These are phyloP conservation scores for Rhimphoctona megacephalus DNA, from an alignment of 2,888 invertebrate genomes.

Conservation along the genomic window DNA sequence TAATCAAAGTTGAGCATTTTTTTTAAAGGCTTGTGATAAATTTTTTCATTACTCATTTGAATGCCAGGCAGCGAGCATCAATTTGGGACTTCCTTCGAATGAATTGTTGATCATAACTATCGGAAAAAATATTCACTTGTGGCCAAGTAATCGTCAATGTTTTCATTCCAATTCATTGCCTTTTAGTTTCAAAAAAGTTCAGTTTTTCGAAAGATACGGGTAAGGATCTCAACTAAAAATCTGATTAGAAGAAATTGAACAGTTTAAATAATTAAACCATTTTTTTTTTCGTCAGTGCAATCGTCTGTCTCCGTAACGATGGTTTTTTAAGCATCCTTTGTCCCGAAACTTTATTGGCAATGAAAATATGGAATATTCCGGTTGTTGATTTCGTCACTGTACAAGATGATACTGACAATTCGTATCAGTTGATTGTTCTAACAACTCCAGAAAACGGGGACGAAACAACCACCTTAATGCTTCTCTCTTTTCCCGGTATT, in stretches of 20 bases:
- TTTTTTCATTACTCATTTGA: slow-evolving; percentile 27
- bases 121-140: slow-evolving; percentile 72
- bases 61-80: slow-evolving; percentile 70
- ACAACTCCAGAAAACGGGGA: slow-evolving; percentile 60
- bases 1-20: not conserved
- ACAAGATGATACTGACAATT: slow-evolving; percentile 72
- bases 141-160: slow-evolving; percentile 71
- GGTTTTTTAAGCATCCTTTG: slow-evolving; percentile 76
- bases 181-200: slow-evolving; percentile 74
- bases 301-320: slow-evolving; percentile 77
- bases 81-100: slow-evolving; percentile 46
- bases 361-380: slow-evolving; percentile 73
- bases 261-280: not conserved
- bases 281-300: slow-evolving; percentile 68
- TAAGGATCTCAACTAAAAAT: slow-evolving; percentile 50
- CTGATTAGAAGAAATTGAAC: not conserved
- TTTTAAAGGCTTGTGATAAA: not conserved
- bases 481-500: slow-evolving; percentile 79
- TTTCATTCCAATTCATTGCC: slow-evolving; percentile 64
- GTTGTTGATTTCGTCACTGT: slow-evolving; percentile 77
- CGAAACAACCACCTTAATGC: slow-evolving; percentile 67
- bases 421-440: slow-evolving; percentile 76
- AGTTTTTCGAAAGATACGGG: slow-evolving; percentile 75
- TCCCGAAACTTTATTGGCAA: slow-evolving; percentile 75
- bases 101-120: slow-evolving; percentile 72